Conservation (phyloP, 2,888 invertebrate genomes). For the Psococerastis gibbosa region DNA sequence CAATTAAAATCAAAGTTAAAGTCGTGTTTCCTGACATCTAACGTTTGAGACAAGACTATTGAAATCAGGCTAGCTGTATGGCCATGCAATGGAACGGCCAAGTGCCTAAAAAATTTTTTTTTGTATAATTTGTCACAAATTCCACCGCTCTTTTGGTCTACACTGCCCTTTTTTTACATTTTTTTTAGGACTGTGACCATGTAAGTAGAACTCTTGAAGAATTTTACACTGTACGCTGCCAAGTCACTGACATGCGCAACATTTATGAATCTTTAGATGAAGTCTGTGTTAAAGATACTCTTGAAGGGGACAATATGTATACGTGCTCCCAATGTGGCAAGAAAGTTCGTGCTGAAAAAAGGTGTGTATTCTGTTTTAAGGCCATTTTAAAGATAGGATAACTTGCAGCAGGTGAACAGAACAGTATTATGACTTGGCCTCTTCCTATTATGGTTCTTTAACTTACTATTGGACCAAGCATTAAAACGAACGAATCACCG, state of each 20-base stretch:
- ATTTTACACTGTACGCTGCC: slow-evolving; percentile 90
- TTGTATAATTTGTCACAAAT: not conserved
- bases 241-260: slow-evolving; percentile 92
- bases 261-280: slow-evolving; percentile 87
- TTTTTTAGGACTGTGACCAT: slow-evolving; percentile 68
- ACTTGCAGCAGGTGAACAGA: too few relatives aligned
- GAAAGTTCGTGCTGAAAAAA: slow-evolving; percentile 87
- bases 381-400: too few relatives aligned
- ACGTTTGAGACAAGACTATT: too few relatives aligned
- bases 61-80: too few relatives aligned
- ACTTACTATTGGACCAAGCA: too few relatives aligned
- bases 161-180: not conserved
- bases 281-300: slow-evolving; percentile 90
- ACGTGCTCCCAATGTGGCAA: slow-evolving; percentile 89
- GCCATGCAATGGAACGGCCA: too few relatives aligned
- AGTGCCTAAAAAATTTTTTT: not conserved
- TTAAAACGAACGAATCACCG: too few relatives aligned
- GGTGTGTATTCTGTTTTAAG: too few relatives aligned
- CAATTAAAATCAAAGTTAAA: too few relatives aligned
- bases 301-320: slow-evolving; percentile 96
- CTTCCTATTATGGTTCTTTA: too few relatives aligned
- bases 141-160: slow-evolving; percentile 7
- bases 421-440: too few relatives aligned
- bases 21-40: too few relatives aligned
- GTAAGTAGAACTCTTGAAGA: slow-evolving; percentile 88